These are phyloP conservation scores for Eristalinus aeneus DNA, from an alignment of 2,888 invertebrate species.

Conservation along the genomic window DNA sequence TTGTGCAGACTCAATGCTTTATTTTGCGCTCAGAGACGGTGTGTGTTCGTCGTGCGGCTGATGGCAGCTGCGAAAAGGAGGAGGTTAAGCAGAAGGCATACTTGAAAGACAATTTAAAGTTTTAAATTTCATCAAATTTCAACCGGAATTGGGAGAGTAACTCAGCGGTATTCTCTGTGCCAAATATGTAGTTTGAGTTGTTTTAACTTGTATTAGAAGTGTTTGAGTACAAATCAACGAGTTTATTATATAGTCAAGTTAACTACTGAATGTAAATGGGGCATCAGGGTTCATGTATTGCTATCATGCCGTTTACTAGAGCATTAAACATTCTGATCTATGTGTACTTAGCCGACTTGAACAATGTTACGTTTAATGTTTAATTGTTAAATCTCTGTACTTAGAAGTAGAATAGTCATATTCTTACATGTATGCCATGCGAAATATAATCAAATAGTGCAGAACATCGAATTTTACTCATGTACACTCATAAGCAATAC, in stretches of 20 bases:
- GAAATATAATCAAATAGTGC: slow-evolving; percentile 11
- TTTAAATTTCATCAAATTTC: slow-evolving; percentile 72
- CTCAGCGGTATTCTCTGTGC: slow-evolving; percentile 18
- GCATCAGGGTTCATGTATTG: slow-evolving; percentile 1
- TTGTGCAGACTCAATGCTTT: slow-evolving; percentile 97
- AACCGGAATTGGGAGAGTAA: not conserved
- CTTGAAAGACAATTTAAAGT: slow-evolving; percentile 85
- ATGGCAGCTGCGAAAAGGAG: slow-evolving; percentile 89
- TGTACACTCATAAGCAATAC: slow-evolving; percentile 44
- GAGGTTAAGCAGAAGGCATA: slow-evolving; percentile 87
- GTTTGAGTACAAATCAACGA: slow-evolving; percentile 57
- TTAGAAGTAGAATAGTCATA: slow-evolving; percentile 14
- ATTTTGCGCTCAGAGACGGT: slow-evolving; percentile 89
- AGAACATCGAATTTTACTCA: slow-evolving; percentile 9
- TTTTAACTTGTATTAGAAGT: slow-evolving; percentile 40
- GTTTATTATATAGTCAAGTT: slow-evolving; percentile 21
- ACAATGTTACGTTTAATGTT: slow-evolving; percentile 4
- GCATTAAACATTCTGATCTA: not conserved
- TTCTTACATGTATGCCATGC: not conserved
- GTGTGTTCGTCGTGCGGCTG: slow-evolving; percentile 90
- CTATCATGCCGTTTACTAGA: not conserved
- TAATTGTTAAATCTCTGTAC: slow-evolving; percentile 23
- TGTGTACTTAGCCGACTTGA: slow-evolving; percentile 19
- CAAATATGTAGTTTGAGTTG: slow-evolving; percentile 31
- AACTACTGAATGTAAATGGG: slow-evolving; percentile 29